Conservation (phyloP, 2,888 invertebrate species). For the Coecobrya sp. region DNA sequence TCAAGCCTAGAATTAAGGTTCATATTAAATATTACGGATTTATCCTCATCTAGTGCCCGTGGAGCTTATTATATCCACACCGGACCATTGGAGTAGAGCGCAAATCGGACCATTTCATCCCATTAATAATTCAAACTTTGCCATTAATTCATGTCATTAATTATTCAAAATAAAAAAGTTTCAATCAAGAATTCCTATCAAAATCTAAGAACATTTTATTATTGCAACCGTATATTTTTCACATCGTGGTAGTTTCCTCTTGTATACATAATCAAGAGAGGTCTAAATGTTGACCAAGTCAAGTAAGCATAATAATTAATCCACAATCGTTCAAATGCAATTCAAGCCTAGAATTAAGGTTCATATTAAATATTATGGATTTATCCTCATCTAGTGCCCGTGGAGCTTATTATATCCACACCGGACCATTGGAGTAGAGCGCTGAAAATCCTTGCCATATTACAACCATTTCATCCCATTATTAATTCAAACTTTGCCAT, state of each 20-base stretch:
- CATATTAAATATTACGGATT: neutral
- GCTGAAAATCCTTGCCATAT: too few relatives aligned
- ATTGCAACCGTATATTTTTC: conserved; percentile 76
- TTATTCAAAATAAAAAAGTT: neutral
- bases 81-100: conserved; percentile 38
- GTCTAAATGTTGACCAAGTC: conserved; percentile 28
- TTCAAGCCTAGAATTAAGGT: neutral
- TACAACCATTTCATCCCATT: too few relatives aligned
- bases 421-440: conserved; percentile 37
- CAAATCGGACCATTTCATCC: too few relatives aligned
- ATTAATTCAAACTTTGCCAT: too few relatives aligned
- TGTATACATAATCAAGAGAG: neutral
- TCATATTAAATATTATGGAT: neutral
- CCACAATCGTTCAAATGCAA: too few relatives aligned
- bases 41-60: conserved; percentile 4
- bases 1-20: neutral
- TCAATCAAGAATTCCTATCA: conserved; percentile 51
- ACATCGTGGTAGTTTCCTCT: conserved; percentile 41
- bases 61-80: conserved; percentile 57
- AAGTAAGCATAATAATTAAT: conserved; percentile 1
- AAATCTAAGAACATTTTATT: conserved; percentile 79
- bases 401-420: conserved; percentile 53
- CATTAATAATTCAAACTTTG: too few relatives aligned
- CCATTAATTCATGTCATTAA: too few relatives aligned
- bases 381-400: conserved; percentile 17